phyloP scores from a whole-genome alignment of 2,888 invertebrate species.

The Aphidoletes aphidimyza region DNA sequence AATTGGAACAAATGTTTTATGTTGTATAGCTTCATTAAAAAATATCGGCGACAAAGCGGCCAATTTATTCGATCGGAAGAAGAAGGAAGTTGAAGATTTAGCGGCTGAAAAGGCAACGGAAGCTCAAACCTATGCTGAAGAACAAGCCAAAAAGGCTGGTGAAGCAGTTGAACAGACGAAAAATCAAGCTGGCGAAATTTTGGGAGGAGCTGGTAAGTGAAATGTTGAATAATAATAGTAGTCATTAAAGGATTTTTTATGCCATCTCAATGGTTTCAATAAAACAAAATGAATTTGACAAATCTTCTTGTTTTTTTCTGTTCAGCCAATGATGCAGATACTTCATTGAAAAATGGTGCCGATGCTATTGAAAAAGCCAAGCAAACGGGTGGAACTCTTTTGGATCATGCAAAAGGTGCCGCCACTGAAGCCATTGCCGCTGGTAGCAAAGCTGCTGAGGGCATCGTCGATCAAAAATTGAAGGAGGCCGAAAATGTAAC shows the following conservation, averaged over 20 bases:
- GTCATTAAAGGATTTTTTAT: neutral
- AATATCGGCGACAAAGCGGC: conserved; percentile 79
- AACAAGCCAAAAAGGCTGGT: conserved; percentile 73
- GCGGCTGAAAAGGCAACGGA: conserved; percentile 73
- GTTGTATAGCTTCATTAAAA: conserved; percentile 73
- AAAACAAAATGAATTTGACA: neutral
- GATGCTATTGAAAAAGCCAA: conserved; percentile 60
- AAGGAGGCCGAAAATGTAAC: conserved; percentile 66
- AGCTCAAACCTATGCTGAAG: conserved; percentile 73
- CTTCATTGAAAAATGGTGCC: conserved; percentile 28
- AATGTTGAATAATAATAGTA: neutral
- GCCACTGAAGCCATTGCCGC: conserved; percentile 67
- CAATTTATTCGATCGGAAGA: conserved; percentile 76
- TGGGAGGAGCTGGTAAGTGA: conserved; percentile 66
- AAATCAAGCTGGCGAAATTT: conserved; percentile 68
- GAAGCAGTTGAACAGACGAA: conserved; percentile 72
- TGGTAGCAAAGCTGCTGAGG: conserved; percentile 67
- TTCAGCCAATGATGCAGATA: conserved; percentile 65
- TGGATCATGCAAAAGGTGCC: conserved; percentile 64
- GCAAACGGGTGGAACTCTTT: conserved; percentile 63
- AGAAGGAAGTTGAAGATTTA: conserved; percentile 76
- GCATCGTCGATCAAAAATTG: conserved; percentile 67
- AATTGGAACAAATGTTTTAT: too few relatives aligned
- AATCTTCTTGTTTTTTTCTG: neutral
- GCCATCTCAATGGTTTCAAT: neutral